These are phyloP conservation scores for Cephus rjabovi DNA, from an alignment of 2,888 invertebrate genomes.

Conservation along the genomic window DNA sequence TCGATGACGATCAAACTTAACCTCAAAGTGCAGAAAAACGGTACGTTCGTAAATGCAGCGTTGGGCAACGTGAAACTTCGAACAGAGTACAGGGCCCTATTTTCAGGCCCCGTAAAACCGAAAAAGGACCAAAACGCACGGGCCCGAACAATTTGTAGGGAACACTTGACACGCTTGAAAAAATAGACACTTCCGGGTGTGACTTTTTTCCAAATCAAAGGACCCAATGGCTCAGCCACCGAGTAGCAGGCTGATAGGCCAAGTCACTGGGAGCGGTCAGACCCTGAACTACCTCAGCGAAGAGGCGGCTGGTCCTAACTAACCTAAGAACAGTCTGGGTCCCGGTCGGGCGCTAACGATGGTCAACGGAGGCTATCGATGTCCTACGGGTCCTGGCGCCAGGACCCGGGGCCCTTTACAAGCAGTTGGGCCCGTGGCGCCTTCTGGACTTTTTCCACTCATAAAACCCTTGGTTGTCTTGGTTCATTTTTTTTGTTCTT, in stretches of 20 bases:
- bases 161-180: not conserved
- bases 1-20: not conserved
- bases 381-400: conserved; percentile 52
- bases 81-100: not conserved
- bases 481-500: not conserved
- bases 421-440: conserved; percentile 39
- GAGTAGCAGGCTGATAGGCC: not conserved
- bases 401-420: conserved; percentile 35
- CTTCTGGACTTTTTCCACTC: conserved; percentile 40
- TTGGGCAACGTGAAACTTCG: not conserved
- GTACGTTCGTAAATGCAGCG: not conserved
- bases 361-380: conserved; percentile 23
- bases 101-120: too few relatives aligned
- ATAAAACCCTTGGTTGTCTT: not conserved
- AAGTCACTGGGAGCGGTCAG: not conserved
- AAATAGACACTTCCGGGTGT: not conserved
- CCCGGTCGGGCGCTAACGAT: not conserved
- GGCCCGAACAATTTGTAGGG: not conserved
- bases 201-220: not conserved
- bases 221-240: not conserved
- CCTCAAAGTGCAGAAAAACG: not conserved
- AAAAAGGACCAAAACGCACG: not conserved
- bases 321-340: not conserved
- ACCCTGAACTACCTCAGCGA: not conserved
- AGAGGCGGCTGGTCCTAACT: not conserved